Percentiles rank a stretch among this genome's conserved stretches.
phyloP scores from a whole-genome alignment of 2,797 vertebrate species.

The Mus caroli region DNA sequence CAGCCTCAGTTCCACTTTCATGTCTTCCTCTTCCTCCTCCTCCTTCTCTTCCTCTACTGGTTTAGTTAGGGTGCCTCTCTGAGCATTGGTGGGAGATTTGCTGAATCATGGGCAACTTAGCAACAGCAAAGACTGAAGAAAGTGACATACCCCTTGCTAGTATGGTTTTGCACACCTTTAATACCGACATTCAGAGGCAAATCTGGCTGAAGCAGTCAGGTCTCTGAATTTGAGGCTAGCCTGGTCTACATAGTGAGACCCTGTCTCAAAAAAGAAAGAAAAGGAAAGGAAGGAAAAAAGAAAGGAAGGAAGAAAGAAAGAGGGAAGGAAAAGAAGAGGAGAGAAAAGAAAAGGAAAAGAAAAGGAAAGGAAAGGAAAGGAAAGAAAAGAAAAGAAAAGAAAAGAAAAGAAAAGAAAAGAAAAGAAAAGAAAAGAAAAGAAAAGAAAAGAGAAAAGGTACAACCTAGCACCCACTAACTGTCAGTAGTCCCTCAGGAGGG shows the following conservation, averaged over 20 bases:
- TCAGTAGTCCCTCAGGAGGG: neutral
- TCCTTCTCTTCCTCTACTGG: neutral
- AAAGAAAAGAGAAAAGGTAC: too few relatives aligned
- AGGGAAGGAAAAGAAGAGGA: too few relatives aligned
- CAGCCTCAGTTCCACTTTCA: neutral
- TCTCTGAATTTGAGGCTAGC: neutral
- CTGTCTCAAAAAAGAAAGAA: neutral
- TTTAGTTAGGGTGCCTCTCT: neutral
- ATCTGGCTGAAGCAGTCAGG: neutral
- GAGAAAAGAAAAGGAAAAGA: fast-evolving
- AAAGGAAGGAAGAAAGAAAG: too few relatives aligned
- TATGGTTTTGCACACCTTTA: neutral
- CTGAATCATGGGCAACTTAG: neutral
- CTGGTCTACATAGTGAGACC: neutral
- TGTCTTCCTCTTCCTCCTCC: neutral
- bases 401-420: too few relatives aligned
- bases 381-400: too few relatives aligned
- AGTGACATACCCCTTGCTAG: neutral
- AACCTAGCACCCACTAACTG: too few relatives aligned
- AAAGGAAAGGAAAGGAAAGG: too few relatives aligned
- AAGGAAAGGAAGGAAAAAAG: neutral
- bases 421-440: too few relatives aligned
- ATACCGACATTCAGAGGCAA: neutral
- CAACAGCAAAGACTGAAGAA: neutral
- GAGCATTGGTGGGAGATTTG: neutral